Conservation (phyloP, 2,888 invertebrate genomes). For the Drosophila engyochracea region DNA sequence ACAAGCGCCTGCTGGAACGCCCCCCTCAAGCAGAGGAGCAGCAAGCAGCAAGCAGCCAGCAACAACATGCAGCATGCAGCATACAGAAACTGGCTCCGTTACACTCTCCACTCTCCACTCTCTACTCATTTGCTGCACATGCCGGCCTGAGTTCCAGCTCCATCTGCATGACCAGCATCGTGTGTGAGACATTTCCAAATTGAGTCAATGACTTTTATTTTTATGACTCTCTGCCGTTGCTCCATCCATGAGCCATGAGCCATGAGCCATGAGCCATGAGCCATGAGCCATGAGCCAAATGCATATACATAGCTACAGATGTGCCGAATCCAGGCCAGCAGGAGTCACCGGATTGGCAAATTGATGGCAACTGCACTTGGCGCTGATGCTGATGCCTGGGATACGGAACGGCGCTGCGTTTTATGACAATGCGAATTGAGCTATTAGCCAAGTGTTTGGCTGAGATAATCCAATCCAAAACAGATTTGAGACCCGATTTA, state of each 20-base stretch:
- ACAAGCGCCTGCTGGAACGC: slow-evolving; percentile 78
- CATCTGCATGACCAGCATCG: slow-evolving; percentile 34
- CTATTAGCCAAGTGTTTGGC: slow-evolving; percentile 61
- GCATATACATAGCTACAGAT: slow-evolving; percentile 17
- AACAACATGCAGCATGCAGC: slow-evolving; percentile 27
- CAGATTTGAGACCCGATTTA: slow-evolving; percentile 9
- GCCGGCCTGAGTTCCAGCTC: slow-evolving; percentile 10
- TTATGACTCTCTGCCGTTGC: slow-evolving; percentile 51
- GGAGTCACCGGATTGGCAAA: slow-evolving; percentile 40
- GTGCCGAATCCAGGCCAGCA: slow-evolving; percentile 39
- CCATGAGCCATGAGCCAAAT: slow-evolving; percentile 4
- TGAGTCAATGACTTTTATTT: slow-evolving; percentile 82
- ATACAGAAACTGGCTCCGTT: slow-evolving; percentile 38
- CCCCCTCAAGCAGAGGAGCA: slow-evolving; percentile 52
- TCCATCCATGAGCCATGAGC: slow-evolving; percentile 11
- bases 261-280: neutral
- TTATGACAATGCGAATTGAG: slow-evolving; percentile 71
- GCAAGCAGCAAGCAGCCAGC: neutral
- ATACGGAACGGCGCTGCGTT: slow-evolving; percentile 44
- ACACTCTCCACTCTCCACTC: slow-evolving; percentile 1
- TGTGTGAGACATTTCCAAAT: slow-evolving; percentile 76
- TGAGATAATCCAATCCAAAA: slow-evolving; percentile 15
- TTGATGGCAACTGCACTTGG: slow-evolving; percentile 37
- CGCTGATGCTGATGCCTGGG: neutral
- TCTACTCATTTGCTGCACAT: neutral